These are phyloP conservation scores for Brachionus angularis DNA, from an alignment of 1,140 invertebrate species.

Conservation along the genomic window DNA sequence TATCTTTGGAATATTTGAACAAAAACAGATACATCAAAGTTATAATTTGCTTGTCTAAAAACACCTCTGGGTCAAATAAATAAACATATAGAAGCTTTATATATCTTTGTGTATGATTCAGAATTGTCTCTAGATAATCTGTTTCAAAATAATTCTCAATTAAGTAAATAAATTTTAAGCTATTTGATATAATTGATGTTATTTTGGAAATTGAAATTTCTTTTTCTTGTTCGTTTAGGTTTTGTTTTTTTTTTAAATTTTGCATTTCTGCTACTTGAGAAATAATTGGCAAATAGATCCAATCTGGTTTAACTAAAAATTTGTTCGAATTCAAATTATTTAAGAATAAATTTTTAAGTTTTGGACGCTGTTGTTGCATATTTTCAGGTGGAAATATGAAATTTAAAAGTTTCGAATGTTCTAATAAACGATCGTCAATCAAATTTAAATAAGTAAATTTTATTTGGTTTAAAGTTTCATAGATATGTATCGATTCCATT, in stretches of 20 bases:
- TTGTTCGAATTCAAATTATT: not conserved
- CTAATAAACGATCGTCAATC: not conserved
- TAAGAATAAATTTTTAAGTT: not conserved
- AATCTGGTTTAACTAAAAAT: slow-evolving; percentile 9
- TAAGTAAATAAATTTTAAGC: slow-evolving; percentile 41
- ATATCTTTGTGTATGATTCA: not conserved
- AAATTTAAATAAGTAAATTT: slow-evolving; percentile 9
- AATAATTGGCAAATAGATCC: slow-evolving; percentile 28
- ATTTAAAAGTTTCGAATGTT: slow-evolving; percentile 29
- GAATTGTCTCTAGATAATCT: slow-evolving; percentile 10
- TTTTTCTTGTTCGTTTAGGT: not conserved
- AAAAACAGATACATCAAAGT: slow-evolving; percentile 27
- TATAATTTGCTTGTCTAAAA: slow-evolving; percentile 38
- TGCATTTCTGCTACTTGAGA: not conserved
- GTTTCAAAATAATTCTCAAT: slow-evolving; percentile 12
- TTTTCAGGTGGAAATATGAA: not conserved
- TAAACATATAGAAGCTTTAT: slow-evolving; percentile 34
- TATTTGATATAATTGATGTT: slow-evolving; percentile 25
- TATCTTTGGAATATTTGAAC: slow-evolving; percentile 28
- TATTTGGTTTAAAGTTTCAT: slow-evolving; percentile 23
- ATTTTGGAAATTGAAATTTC: not conserved
- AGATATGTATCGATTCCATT: slow-evolving; percentile 20
- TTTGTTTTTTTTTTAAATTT: not conserved
- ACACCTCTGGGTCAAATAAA: slow-evolving; percentile 39
- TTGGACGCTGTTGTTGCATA: not conserved